phyloP scores from a whole-genome alignment of 2,113 vertebrate genomes.

The Paraplagusia blochii region DNA sequence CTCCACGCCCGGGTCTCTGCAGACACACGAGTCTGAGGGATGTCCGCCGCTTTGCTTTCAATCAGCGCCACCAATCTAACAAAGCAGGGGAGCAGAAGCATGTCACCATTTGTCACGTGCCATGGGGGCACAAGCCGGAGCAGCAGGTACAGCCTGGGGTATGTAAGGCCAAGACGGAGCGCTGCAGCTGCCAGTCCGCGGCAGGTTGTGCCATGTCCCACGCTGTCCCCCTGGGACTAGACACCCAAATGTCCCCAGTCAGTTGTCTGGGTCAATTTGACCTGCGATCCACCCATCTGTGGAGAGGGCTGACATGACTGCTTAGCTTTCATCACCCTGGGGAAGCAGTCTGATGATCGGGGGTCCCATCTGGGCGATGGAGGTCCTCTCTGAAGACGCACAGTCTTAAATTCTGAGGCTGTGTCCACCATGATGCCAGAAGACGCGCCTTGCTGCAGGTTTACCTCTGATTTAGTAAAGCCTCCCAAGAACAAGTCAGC shows the following conservation, averaged over 20 bases:
- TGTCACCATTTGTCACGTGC: slow-evolving; percentile 77
- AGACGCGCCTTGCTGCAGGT: no score
- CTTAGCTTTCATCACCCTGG: slow-evolving; percentile 55
- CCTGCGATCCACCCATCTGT: slow-evolving; percentile 70
- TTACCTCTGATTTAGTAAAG: no score
- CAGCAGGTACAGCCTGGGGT: slow-evolving; percentile 73
- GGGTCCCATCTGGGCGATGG: slow-evolving; percentile 50
- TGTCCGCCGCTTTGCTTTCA: slow-evolving; percentile 59
- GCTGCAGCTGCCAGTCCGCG: slow-evolving; percentile 66
- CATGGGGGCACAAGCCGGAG: slow-evolving; percentile 66
- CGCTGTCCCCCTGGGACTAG: slow-evolving; percentile 55
- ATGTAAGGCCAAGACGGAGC: slow-evolving; percentile 49
- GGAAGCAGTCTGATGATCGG: slow-evolving; percentile 48
- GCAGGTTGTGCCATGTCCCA: slow-evolving; percentile 58
- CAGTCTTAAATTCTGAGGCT: slow-evolving; percentile 11
- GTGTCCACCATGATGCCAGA: no score
- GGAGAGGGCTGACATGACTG: slow-evolving; percentile 34
- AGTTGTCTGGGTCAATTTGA: slow-evolving; percentile 55
- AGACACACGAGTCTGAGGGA: slow-evolving; percentile 62
- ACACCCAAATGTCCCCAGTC: slow-evolving; percentile 62
- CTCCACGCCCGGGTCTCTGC: slow-evolving; percentile 34
- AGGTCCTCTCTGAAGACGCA: slow-evolving; percentile 35
- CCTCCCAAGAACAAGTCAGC: no score
- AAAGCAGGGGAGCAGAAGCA: slow-evolving; percentile 69
- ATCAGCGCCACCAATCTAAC: slow-evolving; percentile 61